Evolutionary conservation across 2,888 invertebrate genomes (phyloP).

Genomic region (Sisyra nigra): DNA sequence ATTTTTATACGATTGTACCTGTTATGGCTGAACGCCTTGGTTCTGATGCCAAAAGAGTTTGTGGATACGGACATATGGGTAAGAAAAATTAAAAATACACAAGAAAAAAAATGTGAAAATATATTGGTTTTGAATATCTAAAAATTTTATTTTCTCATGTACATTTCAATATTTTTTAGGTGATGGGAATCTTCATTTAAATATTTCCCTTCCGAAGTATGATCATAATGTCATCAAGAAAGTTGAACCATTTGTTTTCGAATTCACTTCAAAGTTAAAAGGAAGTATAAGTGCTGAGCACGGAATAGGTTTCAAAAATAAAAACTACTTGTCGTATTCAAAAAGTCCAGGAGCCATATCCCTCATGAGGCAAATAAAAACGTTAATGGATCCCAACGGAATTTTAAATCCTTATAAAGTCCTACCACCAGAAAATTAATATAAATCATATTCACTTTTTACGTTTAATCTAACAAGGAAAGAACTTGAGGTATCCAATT

Average conservation of each 20-base stretch:
- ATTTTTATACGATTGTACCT: constrained; percentile 75
- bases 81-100: constrained; percentile 16
- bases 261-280: constrained; percentile 56
- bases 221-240: constrained; percentile 37
- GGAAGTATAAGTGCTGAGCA: constrained; percentile 96
- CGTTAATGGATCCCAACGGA: constrained; percentile 78
- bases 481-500: too few species aligned
- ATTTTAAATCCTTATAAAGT: constrained; percentile 97
- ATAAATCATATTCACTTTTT: background rate
- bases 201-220: constrained; percentile 54
- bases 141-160: too few species aligned
- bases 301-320: constrained; percentile 82
- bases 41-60: constrained; percentile 41
- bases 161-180: too few species aligned
- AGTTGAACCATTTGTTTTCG: constrained; percentile 79
- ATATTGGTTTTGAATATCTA: too few species aligned
- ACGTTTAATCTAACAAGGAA: too few species aligned
- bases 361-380: constrained; percentile 70
- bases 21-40: constrained; percentile 49
- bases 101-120: too few species aligned
- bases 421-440: constrained; percentile 19
- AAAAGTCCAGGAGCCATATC: constrained; percentile 57
- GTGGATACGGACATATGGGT: constrained; percentile 94
- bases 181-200: constrained; percentile 90
- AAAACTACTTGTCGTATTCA: constrained; percentile 60